Percentiles rank a stretch among this genome's conserved stretches.
phyloP scores from a whole-genome alignment of 2,113 vertebrate species.

The Nothocercus julius region DNA sequence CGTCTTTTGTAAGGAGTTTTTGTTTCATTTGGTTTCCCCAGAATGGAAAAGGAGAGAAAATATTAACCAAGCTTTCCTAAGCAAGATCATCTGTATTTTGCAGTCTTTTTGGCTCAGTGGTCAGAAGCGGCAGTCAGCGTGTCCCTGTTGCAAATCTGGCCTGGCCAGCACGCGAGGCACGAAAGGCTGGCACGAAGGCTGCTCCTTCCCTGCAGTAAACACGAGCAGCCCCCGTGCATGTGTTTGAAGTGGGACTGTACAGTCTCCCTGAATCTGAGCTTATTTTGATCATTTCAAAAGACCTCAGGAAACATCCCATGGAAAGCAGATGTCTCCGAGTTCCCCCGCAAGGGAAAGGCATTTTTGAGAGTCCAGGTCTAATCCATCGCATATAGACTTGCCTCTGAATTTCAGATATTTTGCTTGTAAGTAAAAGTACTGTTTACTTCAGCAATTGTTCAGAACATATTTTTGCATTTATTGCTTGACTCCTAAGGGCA shows the following conservation, averaged over 20 bases:
- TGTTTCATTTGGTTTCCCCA: background rate
- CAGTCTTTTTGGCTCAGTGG: background rate
- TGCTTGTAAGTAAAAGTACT: background rate
- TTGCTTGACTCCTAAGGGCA: background rate
- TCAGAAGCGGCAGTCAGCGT: background rate
- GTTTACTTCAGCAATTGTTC: background rate
- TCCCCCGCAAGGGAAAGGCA: background rate
- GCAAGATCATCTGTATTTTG: background rate
- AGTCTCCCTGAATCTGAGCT: background rate
- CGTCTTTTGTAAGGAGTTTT: background rate
- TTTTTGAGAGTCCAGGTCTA: background rate
- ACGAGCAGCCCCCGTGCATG: fast-evolving
- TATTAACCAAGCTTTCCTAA: background rate
- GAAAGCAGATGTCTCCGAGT: background rate
- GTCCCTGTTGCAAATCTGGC: background rate
- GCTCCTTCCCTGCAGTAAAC: fast-evolving
- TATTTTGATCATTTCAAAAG: background rate
- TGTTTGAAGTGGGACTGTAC: fast-evolving
- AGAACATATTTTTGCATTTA: background rate
- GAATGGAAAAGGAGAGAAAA: background rate
- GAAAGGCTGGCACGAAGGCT: background rate
- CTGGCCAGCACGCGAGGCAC: background rate
- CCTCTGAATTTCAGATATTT: background rate
- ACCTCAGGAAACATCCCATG: background rate
- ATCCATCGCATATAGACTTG: fast-evolving